Evolutionary conservation across 2,888 invertebrate species (phyloP), one percentile per base, ranked within the genome.

Genomic region (Heliconius ethilla): DNA sequence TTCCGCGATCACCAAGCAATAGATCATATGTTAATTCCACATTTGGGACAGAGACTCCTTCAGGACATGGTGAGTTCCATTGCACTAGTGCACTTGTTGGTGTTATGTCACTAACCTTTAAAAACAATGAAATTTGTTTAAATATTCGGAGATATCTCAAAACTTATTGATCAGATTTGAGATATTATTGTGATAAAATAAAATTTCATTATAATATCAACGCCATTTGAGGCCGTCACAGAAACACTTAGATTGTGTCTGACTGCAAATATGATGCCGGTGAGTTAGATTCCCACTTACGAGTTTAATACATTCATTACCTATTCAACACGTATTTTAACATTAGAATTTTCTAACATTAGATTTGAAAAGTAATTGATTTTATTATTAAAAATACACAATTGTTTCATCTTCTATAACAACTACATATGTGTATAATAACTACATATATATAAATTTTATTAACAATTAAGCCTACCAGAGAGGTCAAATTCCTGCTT

Each of bases 71-170:
- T 63, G 97, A 96, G 86, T 96, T 96, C 97, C 98, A 97, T 87
- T 97, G 96, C 84, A 98, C 96, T 89, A 98, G 96, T 87, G 98
- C 98, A 92, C 97, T 97, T 83, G 97, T 96, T 80, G 98, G 96
- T 85, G 96, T 97, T 86, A 98, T 95, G 87, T 98, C 97, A 86
- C 96, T 96, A 83, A 98, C 97, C 97, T 97, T 88, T 15, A 92
- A 87, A 80, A 82, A 77, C 82, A 75, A 55, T n/a, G 3, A 10
- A 51, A 66, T 63, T 25, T 63, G 6, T 15, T 63, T 51, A 45
- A 45, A 25, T 13, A 62, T 62, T 25, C n/a, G 4, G 13, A 62
- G 62, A 25, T 55, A 22, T 55, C 55, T 55, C 55, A 22, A 55
- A 55, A 7, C 55, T 55, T 22, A 55, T 55, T 55, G 15, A 45